Conservation (phyloP, 2,113 vertebrate genomes). For the Hiodon alosoides region DNA sequence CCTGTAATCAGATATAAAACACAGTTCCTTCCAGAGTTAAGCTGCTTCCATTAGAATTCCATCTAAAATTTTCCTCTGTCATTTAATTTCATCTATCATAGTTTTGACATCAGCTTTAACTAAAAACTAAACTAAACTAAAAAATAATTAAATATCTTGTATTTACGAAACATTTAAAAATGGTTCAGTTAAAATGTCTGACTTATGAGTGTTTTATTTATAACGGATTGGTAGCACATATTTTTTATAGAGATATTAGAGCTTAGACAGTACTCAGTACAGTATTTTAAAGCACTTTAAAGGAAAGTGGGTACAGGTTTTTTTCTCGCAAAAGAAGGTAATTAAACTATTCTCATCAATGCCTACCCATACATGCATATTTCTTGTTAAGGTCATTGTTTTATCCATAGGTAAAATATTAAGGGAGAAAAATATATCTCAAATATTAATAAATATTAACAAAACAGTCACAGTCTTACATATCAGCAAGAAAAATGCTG, state of each 20-base stretch:
- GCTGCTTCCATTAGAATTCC: constrained; percentile 70
- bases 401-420: too few species aligned
- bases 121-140: background rate
- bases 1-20: constrained; percentile 74
- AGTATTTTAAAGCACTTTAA: background rate
- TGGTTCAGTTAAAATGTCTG: background rate
- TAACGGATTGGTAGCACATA: too few species aligned
- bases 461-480: too few species aligned
- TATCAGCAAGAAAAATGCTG: too few species aligned
- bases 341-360: too few species aligned
- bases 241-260: background rate
- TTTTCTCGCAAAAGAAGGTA: too few species aligned
- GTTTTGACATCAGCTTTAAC: constrained; percentile 46
- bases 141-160: background rate
- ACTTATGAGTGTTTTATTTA: too few species aligned
- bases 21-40: constrained; percentile 68
- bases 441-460: background rate
- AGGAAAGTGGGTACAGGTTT: background rate
- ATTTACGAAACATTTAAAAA: background rate
- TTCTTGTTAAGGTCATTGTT: too few species aligned
- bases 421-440: too few species aligned
- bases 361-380: too few species aligned
- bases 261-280: background rate
- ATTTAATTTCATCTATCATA: constrained; percentile 53
- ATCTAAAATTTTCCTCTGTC: constrained; percentile 43